Evolutionary conservation across 2,797 vertebrate species (phyloP).

Genomic region (Melanotaenia maccullochi): DNA sequence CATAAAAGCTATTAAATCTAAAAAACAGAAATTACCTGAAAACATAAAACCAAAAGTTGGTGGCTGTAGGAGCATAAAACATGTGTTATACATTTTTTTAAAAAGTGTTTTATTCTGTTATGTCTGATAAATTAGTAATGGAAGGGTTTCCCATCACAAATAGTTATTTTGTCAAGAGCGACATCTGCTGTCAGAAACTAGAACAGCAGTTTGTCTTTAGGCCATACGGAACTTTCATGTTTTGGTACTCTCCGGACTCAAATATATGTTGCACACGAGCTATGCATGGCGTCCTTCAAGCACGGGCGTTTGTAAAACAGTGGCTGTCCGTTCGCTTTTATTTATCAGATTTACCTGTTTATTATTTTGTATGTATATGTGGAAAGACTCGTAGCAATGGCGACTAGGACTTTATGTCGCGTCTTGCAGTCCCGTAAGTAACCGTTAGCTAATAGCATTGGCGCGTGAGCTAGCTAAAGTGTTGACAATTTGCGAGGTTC

Average conservation of each 20-base stretch:
- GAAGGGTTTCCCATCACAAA: not conserved
- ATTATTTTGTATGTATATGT: not conserved
- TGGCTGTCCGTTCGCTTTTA: not conserved
- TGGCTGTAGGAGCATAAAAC: not conserved
- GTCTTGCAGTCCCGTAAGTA: constrained; percentile 80
- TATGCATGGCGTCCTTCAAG: constrained; percentile 75
- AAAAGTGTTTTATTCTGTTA: not conserved
- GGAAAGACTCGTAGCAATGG: constrained; percentile 53
- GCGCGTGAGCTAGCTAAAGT: constrained; percentile 14
- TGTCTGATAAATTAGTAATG: not conserved
- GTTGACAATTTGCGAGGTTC: not conserved
- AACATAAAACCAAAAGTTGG: not conserved
- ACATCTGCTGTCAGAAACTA: constrained; percentile 32
- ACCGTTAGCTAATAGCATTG: not conserved
- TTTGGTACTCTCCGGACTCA: constrained; percentile 37
- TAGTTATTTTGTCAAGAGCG: constrained; percentile 31
- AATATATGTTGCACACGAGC: not conserved
- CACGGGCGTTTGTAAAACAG: not conserved
- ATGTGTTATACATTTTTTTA: too few relatives aligned
- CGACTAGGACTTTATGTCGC: constrained; percentile 53
- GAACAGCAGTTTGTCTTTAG: fast-evolving
- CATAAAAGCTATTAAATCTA: not conserved
- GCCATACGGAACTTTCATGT: constrained; percentile 22
- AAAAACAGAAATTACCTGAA: not conserved
- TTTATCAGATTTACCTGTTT: fast-evolving